phyloP scores from a whole-genome alignment of 2,113 vertebrate species.

The Gobiocypris rarus region DNA sequence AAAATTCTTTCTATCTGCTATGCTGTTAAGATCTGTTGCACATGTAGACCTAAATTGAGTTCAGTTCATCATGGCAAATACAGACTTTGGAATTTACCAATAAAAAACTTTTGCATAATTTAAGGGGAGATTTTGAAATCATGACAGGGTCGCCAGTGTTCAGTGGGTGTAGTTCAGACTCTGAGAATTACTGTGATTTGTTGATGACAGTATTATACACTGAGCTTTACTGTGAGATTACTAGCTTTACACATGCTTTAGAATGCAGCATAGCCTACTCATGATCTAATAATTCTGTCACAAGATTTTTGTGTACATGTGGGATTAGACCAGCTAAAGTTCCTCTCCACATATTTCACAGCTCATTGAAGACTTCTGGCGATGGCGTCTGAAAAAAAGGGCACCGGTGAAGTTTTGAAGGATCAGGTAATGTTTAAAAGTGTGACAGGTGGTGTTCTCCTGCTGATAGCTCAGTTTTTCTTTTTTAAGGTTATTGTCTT shows the following conservation, averaged over 20 bases:
- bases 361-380: background rate
- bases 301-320: background rate
- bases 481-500: background rate
- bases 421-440: background rate
- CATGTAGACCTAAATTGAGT: background rate
- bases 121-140: background rate
- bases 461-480: slow-evolving; percentile 3
- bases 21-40: background rate
- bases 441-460: background rate
- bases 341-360: background rate
- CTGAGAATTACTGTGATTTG: background rate
- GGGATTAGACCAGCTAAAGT: slow-evolving; percentile 4
- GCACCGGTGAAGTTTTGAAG: background rate
- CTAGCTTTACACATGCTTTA: background rate
- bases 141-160: background rate
- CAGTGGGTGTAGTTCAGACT: background rate
- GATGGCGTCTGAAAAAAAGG: slow-evolving; percentile 6
- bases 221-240: background rate
- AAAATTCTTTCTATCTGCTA: background rate
- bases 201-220: background rate
- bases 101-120: background rate
- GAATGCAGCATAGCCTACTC: background rate
- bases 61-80: background rate
- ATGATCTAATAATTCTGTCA: slow-evolving; percentile 26
- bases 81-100: slow-evolving; percentile 3